These are phyloP conservation scores for Synanthedon vespiformis DNA, from an alignment of 2,888 invertebrate genomes.

Conservation along the genomic window DNA sequence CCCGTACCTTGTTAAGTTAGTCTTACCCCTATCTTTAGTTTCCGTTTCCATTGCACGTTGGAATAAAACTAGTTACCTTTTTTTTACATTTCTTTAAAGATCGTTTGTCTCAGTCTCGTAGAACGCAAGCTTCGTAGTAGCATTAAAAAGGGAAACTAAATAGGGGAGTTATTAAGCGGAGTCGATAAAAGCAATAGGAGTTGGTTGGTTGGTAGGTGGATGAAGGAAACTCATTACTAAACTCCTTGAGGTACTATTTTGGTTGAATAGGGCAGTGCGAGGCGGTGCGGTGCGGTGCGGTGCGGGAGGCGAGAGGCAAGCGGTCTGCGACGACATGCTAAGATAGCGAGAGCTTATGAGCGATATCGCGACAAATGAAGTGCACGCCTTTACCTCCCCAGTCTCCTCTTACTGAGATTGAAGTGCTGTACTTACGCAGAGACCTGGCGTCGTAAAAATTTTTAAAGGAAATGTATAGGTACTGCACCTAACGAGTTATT, in stretches of 20 bases:
- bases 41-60: no score
- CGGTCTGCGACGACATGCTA: no score
- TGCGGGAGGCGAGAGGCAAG: no score
- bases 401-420: constrained; percentile 15
- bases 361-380: constrained; percentile 65
- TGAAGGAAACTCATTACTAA: constrained; percentile 63
- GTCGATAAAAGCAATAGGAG: constrained; percentile 40
- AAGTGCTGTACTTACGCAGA: constrained; percentile 5
- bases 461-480: no score
- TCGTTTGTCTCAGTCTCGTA: background rate
- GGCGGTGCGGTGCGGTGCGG: constrained; percentile 12
- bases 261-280: constrained; percentile 54
- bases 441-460: background rate
- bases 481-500: no score
- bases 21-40: no score
- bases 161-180: constrained; percentile 6
- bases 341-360: constrained; percentile 61
- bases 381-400: constrained; percentile 21
- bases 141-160: background rate
- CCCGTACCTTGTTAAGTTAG: no score
- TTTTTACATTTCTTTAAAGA: background rate
- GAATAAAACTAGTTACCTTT: background rate
- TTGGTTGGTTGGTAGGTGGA: constrained; percentile 33
- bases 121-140: background rate
- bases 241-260: constrained; percentile 66